A percentile compares a stretch with the other conserved stretches of the same genome.
Conservation (phyloP, 2,797 vertebrate genomes). For the Onychomys torridus region DNA sequence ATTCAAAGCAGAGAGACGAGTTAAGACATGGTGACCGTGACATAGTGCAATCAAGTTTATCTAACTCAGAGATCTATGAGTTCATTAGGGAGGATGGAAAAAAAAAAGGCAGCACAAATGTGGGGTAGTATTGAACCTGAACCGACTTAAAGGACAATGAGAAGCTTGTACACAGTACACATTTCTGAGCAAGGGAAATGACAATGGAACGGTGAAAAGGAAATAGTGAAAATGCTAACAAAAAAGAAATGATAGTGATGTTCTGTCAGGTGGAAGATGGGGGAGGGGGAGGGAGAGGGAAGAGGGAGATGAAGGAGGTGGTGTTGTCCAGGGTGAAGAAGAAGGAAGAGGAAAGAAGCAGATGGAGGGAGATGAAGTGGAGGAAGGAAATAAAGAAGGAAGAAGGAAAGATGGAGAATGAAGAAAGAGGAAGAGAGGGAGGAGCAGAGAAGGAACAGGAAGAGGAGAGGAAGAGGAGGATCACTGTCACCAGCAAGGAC, state of each 20-base stretch:
- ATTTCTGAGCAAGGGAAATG: not conserved
- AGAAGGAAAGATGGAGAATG: not conserved
- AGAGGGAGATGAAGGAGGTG: not conserved
- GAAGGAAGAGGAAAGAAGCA: not conserved
- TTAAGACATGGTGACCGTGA: not conserved
- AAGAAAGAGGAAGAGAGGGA: not conserved
- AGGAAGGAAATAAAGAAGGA: not conserved
- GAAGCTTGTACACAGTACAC: not conserved
- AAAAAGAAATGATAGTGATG: not conserved
- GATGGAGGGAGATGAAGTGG: not conserved
- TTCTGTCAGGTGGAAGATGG: not conserved
- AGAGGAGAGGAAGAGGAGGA: not conserved
- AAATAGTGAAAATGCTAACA: not conserved
- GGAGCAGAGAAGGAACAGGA: too few species aligned
- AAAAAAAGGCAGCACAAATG: not conserved
- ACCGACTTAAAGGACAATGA: not conserved
- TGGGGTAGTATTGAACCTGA: not conserved
- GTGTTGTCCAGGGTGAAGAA: not conserved
- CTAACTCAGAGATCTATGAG: not conserved
- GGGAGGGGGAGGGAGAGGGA: not conserved
- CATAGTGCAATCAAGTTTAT: not conserved
- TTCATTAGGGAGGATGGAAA: not conserved
- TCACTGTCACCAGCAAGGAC: not conserved
- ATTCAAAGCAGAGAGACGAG: not conserved
- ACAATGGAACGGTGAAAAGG: not conserved